phyloP scores from a whole-genome alignment of 2,888 invertebrate genomes.

The Lepidonotus clava region DNA sequence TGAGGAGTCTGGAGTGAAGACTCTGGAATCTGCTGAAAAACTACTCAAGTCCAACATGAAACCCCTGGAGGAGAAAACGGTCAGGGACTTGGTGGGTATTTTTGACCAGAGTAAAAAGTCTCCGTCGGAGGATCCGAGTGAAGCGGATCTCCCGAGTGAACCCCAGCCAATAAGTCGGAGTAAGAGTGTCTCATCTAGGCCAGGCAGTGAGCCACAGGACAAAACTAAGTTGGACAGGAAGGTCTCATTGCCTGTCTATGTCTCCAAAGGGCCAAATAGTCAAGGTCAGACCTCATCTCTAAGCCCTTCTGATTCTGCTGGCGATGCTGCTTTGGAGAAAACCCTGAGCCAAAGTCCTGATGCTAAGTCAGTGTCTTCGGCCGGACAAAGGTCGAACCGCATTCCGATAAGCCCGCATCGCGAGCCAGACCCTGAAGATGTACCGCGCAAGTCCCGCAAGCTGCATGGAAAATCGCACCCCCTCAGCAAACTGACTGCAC shows the following conservation, averaged over 20 bases:
- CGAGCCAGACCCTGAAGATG: constrained; percentile 23
- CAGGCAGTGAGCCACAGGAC: background rate
- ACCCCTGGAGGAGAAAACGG: constrained; percentile 6
- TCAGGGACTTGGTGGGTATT: constrained; percentile 38
- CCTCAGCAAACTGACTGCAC: constrained; percentile 16
- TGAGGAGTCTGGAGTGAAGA: background rate
- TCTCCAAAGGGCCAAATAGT: too few relatives aligned
- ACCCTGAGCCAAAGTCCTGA: background rate
- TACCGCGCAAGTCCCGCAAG: constrained; percentile 48
- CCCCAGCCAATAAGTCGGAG: background rate
- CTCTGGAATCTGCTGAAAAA: background rate
- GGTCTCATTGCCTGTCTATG: background rate
- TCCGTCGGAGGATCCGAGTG: background rate
- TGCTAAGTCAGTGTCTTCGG: background rate
- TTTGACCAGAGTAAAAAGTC: constrained; percentile 35
- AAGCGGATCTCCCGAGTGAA: background rate
- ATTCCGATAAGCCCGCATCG: constrained; percentile 35
- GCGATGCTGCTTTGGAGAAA: too few relatives aligned
- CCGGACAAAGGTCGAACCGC: background rate
- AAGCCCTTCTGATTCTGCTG: too few relatives aligned
- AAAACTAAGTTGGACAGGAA: background rate
- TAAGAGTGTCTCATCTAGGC: background rate
- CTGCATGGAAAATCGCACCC: constrained; percentile 55
- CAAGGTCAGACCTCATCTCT: too few relatives aligned
- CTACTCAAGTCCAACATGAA: background rate